These are phyloP conservation scores for Vidua macroura DNA, from an alignment of 2,113 vertebrate genomes.

Conservation along the genomic window DNA sequence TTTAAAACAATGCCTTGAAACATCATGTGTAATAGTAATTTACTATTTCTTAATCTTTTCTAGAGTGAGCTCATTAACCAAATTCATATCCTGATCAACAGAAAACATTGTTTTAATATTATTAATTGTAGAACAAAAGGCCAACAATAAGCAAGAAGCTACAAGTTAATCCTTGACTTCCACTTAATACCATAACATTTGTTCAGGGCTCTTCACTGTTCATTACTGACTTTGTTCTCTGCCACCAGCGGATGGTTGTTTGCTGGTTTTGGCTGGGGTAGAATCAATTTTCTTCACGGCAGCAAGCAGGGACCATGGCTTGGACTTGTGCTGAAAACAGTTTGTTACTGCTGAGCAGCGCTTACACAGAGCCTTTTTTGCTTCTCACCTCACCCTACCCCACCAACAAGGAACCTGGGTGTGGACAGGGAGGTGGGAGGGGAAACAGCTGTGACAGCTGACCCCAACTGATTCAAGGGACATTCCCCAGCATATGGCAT, in stretches of 20 bases:
- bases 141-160: background rate
- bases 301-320: fast-evolving
- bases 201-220: background rate
- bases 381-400: background rate
- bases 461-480: background rate
- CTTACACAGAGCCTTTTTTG: background rate
- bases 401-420: too few relatives aligned
- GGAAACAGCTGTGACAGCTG: background rate
- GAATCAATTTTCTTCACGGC: background rate
- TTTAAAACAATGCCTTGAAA: background rate
- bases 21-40: background rate
- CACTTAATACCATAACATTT: background rate
- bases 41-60: background rate
- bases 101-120: background rate
- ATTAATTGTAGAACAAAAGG: background rate
- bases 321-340: background rate
- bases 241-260: fast-evolving
- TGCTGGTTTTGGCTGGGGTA: background rate
- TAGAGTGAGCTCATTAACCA: background rate
- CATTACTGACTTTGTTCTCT: background rate
- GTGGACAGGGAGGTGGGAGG: background rate
- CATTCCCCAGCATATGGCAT: background rate
- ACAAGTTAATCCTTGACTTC: background rate
- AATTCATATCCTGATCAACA: background rate
- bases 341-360: background rate